Evolutionary conservation across 2,113 vertebrate genomes (phyloP), one percentile per base, ranked within the genome.

Genomic region (Sander lucioperca): DNA sequence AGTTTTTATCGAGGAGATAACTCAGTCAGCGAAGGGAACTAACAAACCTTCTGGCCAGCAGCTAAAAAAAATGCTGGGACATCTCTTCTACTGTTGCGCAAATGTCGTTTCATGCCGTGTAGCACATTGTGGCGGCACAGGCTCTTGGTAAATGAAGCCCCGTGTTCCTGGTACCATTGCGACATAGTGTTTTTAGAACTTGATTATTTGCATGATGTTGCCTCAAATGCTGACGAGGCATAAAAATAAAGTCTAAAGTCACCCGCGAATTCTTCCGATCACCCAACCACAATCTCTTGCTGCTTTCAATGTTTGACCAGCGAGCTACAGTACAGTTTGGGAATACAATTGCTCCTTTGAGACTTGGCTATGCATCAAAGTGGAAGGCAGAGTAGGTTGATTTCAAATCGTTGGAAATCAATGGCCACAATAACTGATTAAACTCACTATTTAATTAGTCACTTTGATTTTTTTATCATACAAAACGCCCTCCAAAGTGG

Each of bases 401-500:
- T 21, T 65, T 45, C 2, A 66, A 25, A 27, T 63, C 1, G 9
- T 39, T 19, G 14, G 9, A 53, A n/a, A 39, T 51, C 23, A 10
- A 4, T 21, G 56, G 47, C 19, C 50, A 6, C 8, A 19, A 10
- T 43, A 19, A 27, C 18, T 33, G 18, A 36, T 51, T 51, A 13
- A 33, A 33, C 7, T 59, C 16, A 36, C 9, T 6, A 16, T 13
- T 33, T 62, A 21, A 36, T 62, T 36, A 12, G 4, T 27, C 64
- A 48, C 23, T 54, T 53, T 43, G 16, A 21, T 51, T 21, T 51
- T 19, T 13, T 33, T 21, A 61, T n/a, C 19, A 10, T 50, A 23
- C 13, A 2, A 15, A 61, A 13, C 25, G 10, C n/a, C 25, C 6
- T 47, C 27, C 21, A 53, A 14, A 19, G 43, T 54, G 95, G n/a